phyloP scores from a whole-genome alignment of 2,797 vertebrate genomes.

The Tapirus indicus region DNA sequence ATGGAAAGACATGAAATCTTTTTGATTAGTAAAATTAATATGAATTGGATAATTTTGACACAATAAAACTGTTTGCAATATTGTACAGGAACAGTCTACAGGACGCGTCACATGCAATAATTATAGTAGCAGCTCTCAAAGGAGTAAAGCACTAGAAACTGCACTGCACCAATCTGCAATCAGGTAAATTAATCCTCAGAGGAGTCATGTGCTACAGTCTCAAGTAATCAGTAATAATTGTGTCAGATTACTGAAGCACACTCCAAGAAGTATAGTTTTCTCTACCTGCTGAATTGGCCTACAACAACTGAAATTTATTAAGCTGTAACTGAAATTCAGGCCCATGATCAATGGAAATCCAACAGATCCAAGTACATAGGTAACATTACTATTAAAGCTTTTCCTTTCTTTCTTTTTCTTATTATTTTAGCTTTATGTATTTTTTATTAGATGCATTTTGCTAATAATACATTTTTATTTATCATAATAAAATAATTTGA shows the following conservation, averaged over 20 bases:
- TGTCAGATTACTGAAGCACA: slow-evolving; percentile 75
- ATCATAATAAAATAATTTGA: background rate
- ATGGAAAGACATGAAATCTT: background rate
- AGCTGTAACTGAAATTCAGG: background rate
- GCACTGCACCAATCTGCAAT: slow-evolving; percentile 60
- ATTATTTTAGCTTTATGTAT: background rate
- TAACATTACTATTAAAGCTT: slow-evolving; percentile 54
- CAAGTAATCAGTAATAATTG: slow-evolving; percentile 84
- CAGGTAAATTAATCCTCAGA: slow-evolving; percentile 83
- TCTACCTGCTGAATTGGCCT: background rate
- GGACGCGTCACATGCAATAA: slow-evolving; percentile 50
- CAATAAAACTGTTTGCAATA: slow-evolving; percentile 60
- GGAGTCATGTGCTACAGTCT: slow-evolving; percentile 70
- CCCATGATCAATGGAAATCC: slow-evolving; percentile 1
- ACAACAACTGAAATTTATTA: background rate
- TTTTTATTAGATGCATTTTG: background rate
- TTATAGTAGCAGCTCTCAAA: slow-evolving; percentile 67
- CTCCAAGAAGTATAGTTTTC: slow-evolving; percentile 52
- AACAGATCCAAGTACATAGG: slow-evolving; percentile 53
- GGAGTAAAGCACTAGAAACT: slow-evolving; percentile 67
- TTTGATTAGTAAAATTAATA: background rate
- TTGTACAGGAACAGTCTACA: slow-evolving; percentile 24
- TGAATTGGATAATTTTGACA: slow-evolving; percentile 47
- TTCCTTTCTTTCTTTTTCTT: background rate
- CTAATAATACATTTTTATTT: background rate